These are phyloP conservation scores for Phaethon lepturus DNA, from an alignment of 2,113 vertebrate species.

Conservation along the genomic window DNA sequence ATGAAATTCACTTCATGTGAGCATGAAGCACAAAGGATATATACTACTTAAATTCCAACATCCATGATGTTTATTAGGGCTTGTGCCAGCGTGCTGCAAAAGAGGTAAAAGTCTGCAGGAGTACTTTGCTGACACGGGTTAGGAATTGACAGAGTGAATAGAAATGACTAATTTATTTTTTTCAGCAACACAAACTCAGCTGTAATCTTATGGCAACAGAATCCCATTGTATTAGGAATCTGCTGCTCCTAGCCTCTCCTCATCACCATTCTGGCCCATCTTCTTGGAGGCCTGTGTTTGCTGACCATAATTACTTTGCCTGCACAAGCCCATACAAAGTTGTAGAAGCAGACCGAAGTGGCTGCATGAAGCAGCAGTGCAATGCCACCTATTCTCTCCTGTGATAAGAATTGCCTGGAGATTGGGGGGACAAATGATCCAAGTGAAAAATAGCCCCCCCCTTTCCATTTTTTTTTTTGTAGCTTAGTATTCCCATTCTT, in stretches of 20 bases:
- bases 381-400: background rate
- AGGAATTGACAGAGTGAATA: background rate
- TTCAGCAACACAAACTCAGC: background rate
- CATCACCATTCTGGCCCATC: background rate
- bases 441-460: background rate
- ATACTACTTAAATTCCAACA: background rate
- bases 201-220: background rate
- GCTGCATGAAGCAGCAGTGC: background rate
- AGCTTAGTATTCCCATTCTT: background rate
- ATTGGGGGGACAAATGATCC: background rate
- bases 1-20: background rate
- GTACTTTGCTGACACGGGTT: background rate
- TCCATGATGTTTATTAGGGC: background rate
- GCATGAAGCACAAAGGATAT: background rate
- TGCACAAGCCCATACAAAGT: background rate
- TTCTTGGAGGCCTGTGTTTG: background rate
- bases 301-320: background rate
- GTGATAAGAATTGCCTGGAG: background rate
- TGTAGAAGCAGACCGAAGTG: background rate
- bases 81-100: background rate
- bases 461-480: background rate
- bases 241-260: background rate
- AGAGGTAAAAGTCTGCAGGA: background rate
- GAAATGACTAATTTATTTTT: background rate
- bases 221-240: background rate